These are phyloP conservation scores for Spisula solida DNA, from an alignment of 2,888 invertebrate genomes.

Conservation along the genomic window DNA sequence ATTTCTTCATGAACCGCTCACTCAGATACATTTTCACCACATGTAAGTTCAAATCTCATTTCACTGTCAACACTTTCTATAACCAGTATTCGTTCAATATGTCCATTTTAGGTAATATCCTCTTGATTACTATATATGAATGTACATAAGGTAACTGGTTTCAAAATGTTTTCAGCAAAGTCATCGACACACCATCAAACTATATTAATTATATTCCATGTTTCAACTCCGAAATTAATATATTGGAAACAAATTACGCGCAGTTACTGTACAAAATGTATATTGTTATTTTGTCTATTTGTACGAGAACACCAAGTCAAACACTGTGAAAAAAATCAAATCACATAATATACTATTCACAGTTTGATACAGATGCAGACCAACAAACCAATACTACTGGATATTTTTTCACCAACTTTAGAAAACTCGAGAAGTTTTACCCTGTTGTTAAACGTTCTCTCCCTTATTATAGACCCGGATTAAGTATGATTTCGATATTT, in stretches of 20 bases:
- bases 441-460: too few species aligned
- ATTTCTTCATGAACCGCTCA: background rate
- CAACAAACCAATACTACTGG: too few species aligned
- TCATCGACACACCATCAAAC: background rate
- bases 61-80: background rate
- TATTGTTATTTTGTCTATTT: background rate
- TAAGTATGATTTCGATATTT: too few species aligned
- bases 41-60: background rate
- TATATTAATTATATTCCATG: background rate
- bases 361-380: too few species aligned
- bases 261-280: too few species aligned
- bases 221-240: background rate
- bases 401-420: too few species aligned
- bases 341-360: too few species aligned
- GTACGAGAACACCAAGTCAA: background rate
- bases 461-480: too few species aligned
- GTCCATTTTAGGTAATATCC: background rate
- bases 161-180: background rate
- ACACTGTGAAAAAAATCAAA: background rate
- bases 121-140: background rate
- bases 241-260: background rate
- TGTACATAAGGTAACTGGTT: too few species aligned
- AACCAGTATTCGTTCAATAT: background rate
- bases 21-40: conserved; percentile 4
- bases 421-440: too few species aligned